These are phyloP conservation scores for Ophioninae sp. DNA, from an alignment of 2,888 invertebrate species.

Conservation along the genomic window DNA sequence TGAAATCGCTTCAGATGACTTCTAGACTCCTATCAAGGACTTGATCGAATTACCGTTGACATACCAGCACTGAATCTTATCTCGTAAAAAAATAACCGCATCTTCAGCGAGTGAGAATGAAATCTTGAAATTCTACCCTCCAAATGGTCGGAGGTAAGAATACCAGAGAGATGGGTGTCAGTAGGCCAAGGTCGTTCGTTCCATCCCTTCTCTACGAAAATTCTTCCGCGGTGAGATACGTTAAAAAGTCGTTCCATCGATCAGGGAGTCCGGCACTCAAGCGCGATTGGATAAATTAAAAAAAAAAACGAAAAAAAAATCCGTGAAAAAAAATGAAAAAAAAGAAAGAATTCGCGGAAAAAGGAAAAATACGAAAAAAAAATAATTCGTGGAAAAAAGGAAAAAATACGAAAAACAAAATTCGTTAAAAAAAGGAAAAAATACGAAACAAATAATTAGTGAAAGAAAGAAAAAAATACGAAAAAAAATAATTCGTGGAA, in stretches of 20 bases:
- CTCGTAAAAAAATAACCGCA: slow-evolving; percentile 20
- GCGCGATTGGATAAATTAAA: slow-evolving; percentile 17
- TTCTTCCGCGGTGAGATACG: slow-evolving; percentile 60
- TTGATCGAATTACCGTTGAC: too few relatives aligned
- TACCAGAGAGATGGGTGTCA: slow-evolving; percentile 51
- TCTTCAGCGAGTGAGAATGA: slow-evolving; percentile 30
- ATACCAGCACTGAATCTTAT: slow-evolving; percentile 18
- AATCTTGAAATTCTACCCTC: slow-evolving; percentile 33
- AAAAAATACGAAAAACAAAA: too few relatives aligned
- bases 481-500: too few relatives aligned
- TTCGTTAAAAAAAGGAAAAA: too few relatives aligned
- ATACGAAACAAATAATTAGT: too few relatives aligned
- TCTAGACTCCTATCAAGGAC: too few relatives aligned
- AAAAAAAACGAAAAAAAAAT: not conserved
- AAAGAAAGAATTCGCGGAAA: too few relatives aligned
- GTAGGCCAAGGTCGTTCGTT: slow-evolving; percentile 67
- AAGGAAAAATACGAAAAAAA: too few relatives aligned
- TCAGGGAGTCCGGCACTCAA: slow-evolving; percentile 44
- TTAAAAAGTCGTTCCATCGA: slow-evolving; percentile 64
- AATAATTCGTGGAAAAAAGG: too few relatives aligned
- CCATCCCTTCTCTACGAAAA: slow-evolving; percentile 53
- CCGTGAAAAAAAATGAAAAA: too few relatives aligned
- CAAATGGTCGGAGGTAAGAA: slow-evolving; percentile 8
- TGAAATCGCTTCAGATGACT: too few relatives aligned
- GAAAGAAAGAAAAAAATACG: too few relatives aligned